Evolutionary conservation across 2,797 vertebrate genomes (phyloP).

Genomic region (Jordanella pulchra): DNA sequence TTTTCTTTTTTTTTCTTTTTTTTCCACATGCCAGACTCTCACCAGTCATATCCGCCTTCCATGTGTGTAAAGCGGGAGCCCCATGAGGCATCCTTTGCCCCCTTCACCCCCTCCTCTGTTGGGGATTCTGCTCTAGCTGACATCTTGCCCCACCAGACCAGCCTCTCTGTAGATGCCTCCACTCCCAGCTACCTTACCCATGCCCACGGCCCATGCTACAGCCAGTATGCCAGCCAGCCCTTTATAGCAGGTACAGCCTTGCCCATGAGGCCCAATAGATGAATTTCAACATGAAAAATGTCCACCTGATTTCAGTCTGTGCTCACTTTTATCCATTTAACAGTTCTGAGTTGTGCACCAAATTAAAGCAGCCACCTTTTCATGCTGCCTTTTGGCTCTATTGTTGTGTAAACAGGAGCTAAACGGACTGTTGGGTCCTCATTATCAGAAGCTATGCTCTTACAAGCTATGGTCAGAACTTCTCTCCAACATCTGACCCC

Average conservation of each 20-base stretch:
- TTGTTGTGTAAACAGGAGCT: slow-evolving; percentile 58
- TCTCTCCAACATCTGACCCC: slow-evolving; percentile 59
- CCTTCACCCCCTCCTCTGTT: slow-evolving; percentile 88
- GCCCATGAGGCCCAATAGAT: slow-evolving; percentile 33
- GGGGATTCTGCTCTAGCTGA: slow-evolving; percentile 82
- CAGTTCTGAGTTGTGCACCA: slow-evolving; percentile 10
- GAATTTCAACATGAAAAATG: slow-evolving; percentile 5
- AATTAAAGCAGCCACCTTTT: slow-evolving; percentile 25
- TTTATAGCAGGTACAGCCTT: slow-evolving; percentile 87
- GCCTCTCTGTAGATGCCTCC: slow-evolving; percentile 89
- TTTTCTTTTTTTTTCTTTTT: slow-evolving; percentile 46
- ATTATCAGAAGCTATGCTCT: slow-evolving; percentile 64
- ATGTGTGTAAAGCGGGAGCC: slow-evolving; percentile 91
- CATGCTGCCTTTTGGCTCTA: slow-evolving; percentile 30
- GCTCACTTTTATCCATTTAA: slow-evolving; percentile 11
- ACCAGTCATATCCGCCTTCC: slow-evolving; percentile 86
- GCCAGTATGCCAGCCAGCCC: slow-evolving; percentile 88
- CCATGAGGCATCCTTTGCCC: slow-evolving; percentile 92
- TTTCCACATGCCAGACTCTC: slow-evolving; percentile 78
- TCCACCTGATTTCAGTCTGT: slow-evolving; percentile 34
- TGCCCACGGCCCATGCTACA: slow-evolving; percentile 86
- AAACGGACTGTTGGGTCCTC: slow-evolving; percentile 63
- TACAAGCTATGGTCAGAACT: slow-evolving; percentile 37
- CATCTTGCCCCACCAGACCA: slow-evolving; percentile 88
- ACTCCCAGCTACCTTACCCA: slow-evolving; percentile 86